These are phyloP conservation scores for Drosophila chauvacae DNA, from an alignment of 1,140 invertebrate species.

Conservation along the genomic window DNA sequence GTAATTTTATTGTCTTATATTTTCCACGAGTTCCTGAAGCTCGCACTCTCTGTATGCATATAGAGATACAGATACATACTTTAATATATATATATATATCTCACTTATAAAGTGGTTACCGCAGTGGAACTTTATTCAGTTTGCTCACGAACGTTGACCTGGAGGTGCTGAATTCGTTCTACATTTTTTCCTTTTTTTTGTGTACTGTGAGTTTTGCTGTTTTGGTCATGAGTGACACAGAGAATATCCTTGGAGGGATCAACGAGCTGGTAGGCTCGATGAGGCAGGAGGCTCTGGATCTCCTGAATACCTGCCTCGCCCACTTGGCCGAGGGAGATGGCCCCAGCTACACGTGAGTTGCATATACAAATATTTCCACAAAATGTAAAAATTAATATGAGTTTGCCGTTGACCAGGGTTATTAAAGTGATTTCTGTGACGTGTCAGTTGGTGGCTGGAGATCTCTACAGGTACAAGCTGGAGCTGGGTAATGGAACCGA, in stretches of 20 bases:
- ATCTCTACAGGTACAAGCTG: slow-evolving; percentile 42
- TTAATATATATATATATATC: background rate
- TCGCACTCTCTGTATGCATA: background rate
- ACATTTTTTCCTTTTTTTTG: background rate
- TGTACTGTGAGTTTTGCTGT: too few species aligned
- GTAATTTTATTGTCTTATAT: background rate
- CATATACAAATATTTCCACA: background rate
- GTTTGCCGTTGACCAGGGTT: slow-evolving; percentile 24
- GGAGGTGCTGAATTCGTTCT: background rate
- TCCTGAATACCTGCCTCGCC: slow-evolving; percentile 17
- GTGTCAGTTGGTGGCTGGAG: slow-evolving; percentile 66
- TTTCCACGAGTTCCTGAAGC: background rate
- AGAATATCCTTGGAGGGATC: background rate
- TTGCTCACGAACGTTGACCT: slow-evolving; percentile 1
- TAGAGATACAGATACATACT: too few species aligned
- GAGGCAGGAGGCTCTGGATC: slow-evolving; percentile 8
- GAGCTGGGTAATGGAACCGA: slow-evolving; percentile 56
- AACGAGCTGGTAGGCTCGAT: slow-evolving; percentile 12
- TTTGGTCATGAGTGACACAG: background rate
- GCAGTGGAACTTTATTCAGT: slow-evolving; percentile 4
- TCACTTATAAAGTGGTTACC: slow-evolving; percentile 2
- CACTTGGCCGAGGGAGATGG: slow-evolving; percentile 37
- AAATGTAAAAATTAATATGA: background rate
- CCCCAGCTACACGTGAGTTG: slow-evolving; percentile 46
- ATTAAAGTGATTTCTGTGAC: slow-evolving; percentile 55